Evolutionary conservation across 2,888 invertebrate species (phyloP).

Genomic region (Erebia ligea): DNA sequence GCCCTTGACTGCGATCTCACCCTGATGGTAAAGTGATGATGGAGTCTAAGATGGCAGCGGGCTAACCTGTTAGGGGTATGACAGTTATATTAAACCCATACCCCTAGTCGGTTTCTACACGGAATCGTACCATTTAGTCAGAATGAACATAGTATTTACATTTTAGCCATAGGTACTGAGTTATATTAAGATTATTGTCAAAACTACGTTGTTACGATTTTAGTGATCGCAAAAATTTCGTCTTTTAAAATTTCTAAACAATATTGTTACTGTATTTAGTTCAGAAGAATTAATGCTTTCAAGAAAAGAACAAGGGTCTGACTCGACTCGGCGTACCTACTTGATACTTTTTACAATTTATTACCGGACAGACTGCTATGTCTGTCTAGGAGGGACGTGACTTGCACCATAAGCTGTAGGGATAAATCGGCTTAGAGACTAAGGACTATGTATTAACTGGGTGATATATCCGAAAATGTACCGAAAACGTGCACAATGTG

Average conservation of each 20-base stretch:
- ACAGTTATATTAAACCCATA: too few relatives aligned
- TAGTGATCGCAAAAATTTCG: neutral
- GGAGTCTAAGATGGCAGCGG: too few relatives aligned
- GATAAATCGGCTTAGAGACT: conserved; percentile 12
- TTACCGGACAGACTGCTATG: conserved; percentile 18
- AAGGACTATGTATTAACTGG: conserved; percentile 1
- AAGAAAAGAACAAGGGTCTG: neutral
- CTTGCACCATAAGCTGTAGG: neutral
- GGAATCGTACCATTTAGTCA: too few relatives aligned
- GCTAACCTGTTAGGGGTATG: too few relatives aligned
- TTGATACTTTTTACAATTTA: conserved; percentile 17
- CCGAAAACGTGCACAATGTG: conserved; percentile 1
- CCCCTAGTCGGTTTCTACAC: too few relatives aligned
- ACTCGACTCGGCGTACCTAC: neutral
- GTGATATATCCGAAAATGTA: neutral
- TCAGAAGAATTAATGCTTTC: neutral
- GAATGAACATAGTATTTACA: too few relatives aligned
- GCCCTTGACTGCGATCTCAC: too few relatives aligned
- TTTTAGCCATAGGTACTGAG: too few relatives aligned
- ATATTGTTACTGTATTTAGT: neutral
- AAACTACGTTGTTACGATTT: too few relatives aligned
- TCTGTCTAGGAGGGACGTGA: conserved; percentile 19
- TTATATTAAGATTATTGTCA: too few relatives aligned
- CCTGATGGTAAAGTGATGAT: too few relatives aligned
- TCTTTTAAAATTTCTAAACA: neutral